These are phyloP conservation scores for Shinisaurus crocodilurus DNA, from an alignment of 2,113 vertebrate species.

Conservation along the genomic window DNA sequence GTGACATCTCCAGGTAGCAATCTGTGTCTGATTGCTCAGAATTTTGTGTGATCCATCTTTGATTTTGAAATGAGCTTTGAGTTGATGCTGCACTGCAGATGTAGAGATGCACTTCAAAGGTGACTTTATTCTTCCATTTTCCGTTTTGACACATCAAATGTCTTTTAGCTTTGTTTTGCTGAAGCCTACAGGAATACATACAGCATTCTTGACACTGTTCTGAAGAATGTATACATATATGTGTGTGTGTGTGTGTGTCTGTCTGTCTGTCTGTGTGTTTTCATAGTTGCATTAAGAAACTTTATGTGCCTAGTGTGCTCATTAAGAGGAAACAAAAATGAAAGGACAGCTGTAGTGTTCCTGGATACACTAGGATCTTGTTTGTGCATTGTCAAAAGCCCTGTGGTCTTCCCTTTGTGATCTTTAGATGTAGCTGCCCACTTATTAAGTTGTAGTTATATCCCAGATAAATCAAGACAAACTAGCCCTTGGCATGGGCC, in stretches of 20 bases:
- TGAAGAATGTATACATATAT: constrained; percentile 47
- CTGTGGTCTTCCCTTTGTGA: neutral
- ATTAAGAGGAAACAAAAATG: neutral
- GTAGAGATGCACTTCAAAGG: constrained; percentile 70
- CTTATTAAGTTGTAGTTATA: neutral
- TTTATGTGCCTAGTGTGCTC: neutral
- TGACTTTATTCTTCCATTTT: constrained; percentile 66
- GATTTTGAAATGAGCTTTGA: constrained; percentile 71
- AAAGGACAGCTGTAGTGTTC: neutral
- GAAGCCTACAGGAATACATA: constrained; percentile 51
- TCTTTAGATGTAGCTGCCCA: neutral
- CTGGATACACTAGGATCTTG: neutral
- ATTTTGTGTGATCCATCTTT: constrained; percentile 70
- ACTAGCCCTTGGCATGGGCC: neutral
- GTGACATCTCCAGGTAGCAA: constrained; percentile 69
- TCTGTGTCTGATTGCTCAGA: constrained; percentile 64
- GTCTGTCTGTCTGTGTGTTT: too few relatives aligned
- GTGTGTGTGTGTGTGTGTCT: too few relatives aligned
- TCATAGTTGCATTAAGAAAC: constrained; percentile 27
- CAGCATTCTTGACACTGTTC: constrained; percentile 53
- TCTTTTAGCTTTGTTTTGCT: constrained; percentile 61
- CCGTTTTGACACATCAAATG: constrained; percentile 42
- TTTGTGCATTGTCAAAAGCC: neutral
- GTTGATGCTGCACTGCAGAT: constrained; percentile 58
- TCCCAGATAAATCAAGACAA: neutral